Base-by-base conservation (phyloP, 2,113 vertebrate species). In the Notothenia rossii region DNA sequence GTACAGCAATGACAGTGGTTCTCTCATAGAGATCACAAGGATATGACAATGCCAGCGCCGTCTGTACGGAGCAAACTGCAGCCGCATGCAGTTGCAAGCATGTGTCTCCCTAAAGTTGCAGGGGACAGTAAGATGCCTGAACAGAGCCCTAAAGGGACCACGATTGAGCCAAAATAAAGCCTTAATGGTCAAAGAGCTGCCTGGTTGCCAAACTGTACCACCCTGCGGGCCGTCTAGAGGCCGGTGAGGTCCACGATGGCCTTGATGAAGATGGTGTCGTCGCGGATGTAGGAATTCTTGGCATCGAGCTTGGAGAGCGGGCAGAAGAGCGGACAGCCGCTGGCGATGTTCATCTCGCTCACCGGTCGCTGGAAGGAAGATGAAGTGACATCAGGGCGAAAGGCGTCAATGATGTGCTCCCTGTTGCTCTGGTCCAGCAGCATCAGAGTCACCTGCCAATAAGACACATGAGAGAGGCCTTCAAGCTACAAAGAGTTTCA, bases 191-290 rank as follows among this genome's bases (percentile, higher is more conserved):
- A 71, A 72, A 77, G 87, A 89, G 84, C 89, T 82, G 84, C 88
- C 77, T 45, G 69, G 71, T 86, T 66, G 50, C 45, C 62, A 75
- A 88, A 86, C 29, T 13, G 54, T 29, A 51, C 46, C 67, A 36
- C 77, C 63, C 50, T 1, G 53, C 6, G 40, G 15, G 20, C 54
- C 72, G 0, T 12, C 90, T 96, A 99, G 76, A 99, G 97, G 84
- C 98, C 98, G 0, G 98, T 97, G 89, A 99, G 96, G 87, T 99
- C 98, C 87, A 99, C 98, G 1, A 99, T 99, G 65, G 96, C 97
- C 93, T 99, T 99, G 92, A 99, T 97, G 93, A 99, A 99, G 93
- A 99, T 97, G 89, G 96, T 96, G 10, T 99, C 98, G 2, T 99
- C 98, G 0, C 97, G 96, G 56, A 99, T 96, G 20, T 99, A 99